Evolutionary conservation across 1,140 invertebrate genomes (phyloP).

Genomic region (Drosophila watanabei): DNA sequence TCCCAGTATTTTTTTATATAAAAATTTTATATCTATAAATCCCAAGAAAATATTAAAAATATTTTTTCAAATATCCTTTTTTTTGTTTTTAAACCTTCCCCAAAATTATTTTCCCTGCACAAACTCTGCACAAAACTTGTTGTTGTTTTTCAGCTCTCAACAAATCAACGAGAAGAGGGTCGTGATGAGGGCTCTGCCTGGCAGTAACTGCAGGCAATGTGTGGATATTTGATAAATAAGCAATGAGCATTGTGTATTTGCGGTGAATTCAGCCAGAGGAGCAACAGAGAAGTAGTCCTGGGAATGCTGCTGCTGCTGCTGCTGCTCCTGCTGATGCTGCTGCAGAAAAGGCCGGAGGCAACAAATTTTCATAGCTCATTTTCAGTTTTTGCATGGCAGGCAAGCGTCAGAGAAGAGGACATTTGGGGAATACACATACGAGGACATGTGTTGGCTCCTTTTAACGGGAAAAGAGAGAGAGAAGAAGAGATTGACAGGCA

Average conservation of each 20-base stretch:
- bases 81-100: neutral
- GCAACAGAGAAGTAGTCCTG: conserved; percentile 3
- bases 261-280: conserved; percentile 2
- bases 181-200: conserved; percentile 10
- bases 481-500: conserved; percentile 34
- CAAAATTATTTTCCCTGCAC: neutral
- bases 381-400: conserved; percentile 55
- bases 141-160: conserved; percentile 13
- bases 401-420: conserved; percentile 24
- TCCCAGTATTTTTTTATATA: no score
- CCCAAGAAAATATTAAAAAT: no score
- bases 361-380: conserved; percentile 74
- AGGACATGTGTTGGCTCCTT: conserved; percentile 28
- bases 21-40: no score
- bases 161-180: conserved; percentile 33
- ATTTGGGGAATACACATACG: conserved; percentile 41
- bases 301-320: neutral
- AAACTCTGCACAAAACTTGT: neutral
- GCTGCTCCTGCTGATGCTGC: neutral
- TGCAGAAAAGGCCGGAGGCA: conserved; percentile 44
- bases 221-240: conserved; percentile 83
- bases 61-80: no score
- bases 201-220: conserved; percentile 50
- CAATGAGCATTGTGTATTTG: conserved; percentile 63
- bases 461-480: neutral